Evolutionary conservation across 2,888 invertebrate species (phyloP), one percentile per base, ranked within the genome.

Genomic region (Drosophila paramelanica): DNA sequence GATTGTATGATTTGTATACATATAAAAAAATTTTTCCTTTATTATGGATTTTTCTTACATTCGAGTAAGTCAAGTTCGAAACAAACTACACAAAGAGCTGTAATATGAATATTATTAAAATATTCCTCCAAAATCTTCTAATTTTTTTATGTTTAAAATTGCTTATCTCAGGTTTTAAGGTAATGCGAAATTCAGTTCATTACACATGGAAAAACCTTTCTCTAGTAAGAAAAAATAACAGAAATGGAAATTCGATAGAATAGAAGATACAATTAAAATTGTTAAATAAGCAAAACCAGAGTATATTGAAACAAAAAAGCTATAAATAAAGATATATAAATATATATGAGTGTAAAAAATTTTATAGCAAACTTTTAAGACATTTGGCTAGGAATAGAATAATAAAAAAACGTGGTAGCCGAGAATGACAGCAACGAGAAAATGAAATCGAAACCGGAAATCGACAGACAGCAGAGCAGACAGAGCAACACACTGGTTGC

Each of bases 371-470:
- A 67, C 51, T 64, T 65, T 52, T 58, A 45, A 51, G 47, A 69
- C 65, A 73, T 60, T 67, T 66, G 58, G 46, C 38, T 41, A 39
- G 47, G 31, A 14, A 25, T 11, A 0, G 13, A 33, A 38, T 11
- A 50, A 36, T n/a, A 25, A 51, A 25, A 51, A 25, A 46, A 45
- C 23, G 5, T 6, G 17, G n/a, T 36, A 23, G 50, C 50, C 39
- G 39, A 36, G 25, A 38, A n/a, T 53, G 42, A 47, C 27, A 47
- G 39, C 60, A 45, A 70, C 41, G 25, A 66, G 62, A 60, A 69
- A 82, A 68, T 69, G 83, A 81, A 81, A 81, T 82, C 76, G 86
- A 80, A 80, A 80, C 87, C 81, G 80, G 80, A 81, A 81, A 69
- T 67, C 73, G 67, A 68, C 58, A 65, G 52, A 47, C 52, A 69